Percentiles rank a stretch among this genome's conserved stretches.
phyloP scores from a whole-genome alignment of 2,797 vertebrate species.

The Anableps anableps region DNA sequence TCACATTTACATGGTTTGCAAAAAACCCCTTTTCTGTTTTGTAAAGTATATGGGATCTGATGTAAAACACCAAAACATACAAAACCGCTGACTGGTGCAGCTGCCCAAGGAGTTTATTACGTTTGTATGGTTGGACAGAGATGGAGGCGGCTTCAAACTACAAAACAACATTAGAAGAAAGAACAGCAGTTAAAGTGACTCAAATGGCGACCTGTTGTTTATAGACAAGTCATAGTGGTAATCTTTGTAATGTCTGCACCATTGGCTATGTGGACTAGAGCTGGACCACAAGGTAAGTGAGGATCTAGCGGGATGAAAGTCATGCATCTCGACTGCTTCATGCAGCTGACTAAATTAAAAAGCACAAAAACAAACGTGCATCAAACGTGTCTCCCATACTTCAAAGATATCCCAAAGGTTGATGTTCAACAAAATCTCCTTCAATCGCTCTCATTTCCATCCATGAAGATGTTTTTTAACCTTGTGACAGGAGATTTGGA shows the following conservation, averaged over 20 bases:
- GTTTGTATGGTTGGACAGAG: slow-evolving; percentile 7
- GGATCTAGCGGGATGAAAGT: background rate
- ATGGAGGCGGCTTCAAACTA: background rate
- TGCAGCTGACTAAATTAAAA: background rate
- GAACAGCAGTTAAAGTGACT: background rate
- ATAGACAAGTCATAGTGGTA: slow-evolving; percentile 3
- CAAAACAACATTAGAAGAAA: background rate
- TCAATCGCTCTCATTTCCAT: too few species aligned
- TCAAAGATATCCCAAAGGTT: too few species aligned
- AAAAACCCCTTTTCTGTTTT: background rate
- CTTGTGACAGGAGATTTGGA: too few species aligned
- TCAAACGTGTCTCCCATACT: too few species aligned
- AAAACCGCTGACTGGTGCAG: slow-evolving; percentile 1
- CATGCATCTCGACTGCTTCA: background rate
- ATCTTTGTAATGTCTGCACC: slow-evolving; percentile 46
- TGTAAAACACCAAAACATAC: slow-evolving; percentile 15
- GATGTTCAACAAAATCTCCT: too few species aligned
- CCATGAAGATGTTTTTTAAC: too few species aligned
- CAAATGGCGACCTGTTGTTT: slow-evolving; percentile 15
- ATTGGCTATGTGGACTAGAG: background rate
- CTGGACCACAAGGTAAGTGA: too few species aligned
- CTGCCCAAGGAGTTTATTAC: background rate
- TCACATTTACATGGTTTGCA: background rate
- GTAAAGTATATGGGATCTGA: background rate
- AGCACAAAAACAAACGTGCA: background rate